phyloP scores from a whole-genome alignment of 1,140 invertebrate genomes.

The Aphis craccivora region DNA sequence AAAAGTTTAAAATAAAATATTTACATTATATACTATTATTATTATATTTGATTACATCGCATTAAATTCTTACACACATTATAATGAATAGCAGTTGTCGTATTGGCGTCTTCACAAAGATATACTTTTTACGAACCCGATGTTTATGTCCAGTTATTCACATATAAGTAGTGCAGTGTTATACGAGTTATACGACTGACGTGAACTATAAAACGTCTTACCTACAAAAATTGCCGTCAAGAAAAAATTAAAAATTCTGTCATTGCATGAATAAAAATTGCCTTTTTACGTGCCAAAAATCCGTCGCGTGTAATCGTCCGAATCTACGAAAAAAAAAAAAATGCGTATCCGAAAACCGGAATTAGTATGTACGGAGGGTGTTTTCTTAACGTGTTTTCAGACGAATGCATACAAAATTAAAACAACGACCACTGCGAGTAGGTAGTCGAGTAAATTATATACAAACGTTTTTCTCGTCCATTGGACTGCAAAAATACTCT shows the following conservation, averaged over 20 bases:
- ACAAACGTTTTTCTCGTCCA: slow-evolving; percentile 18
- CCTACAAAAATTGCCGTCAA: neutral
- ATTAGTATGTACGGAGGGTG: neutral
- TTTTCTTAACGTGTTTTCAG: neutral
- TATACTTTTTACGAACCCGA: neutral
- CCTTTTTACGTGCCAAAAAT: neutral
- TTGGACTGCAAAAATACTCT: neutral
- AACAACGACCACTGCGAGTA: neutral
- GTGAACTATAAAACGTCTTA: neutral
- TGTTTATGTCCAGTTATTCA: neutral
- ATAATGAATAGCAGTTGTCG: neutral
- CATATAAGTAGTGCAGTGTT: neutral
- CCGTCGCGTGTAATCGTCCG: neutral
- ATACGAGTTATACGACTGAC: neutral
- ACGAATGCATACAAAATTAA: neutral
- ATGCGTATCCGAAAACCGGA: neutral
- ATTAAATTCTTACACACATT: no score
- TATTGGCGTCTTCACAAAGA: neutral
- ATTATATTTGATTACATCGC: no score
- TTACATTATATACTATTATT: no score
- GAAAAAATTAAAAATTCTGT: neutral
- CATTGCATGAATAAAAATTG: neutral
- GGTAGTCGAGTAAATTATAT: neutral
- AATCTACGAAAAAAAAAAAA: neutral
- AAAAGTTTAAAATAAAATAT: no score